Base-by-base conservation (phyloP, 2,113 vertebrate genomes). In the Psettodes erumei region DNA sequence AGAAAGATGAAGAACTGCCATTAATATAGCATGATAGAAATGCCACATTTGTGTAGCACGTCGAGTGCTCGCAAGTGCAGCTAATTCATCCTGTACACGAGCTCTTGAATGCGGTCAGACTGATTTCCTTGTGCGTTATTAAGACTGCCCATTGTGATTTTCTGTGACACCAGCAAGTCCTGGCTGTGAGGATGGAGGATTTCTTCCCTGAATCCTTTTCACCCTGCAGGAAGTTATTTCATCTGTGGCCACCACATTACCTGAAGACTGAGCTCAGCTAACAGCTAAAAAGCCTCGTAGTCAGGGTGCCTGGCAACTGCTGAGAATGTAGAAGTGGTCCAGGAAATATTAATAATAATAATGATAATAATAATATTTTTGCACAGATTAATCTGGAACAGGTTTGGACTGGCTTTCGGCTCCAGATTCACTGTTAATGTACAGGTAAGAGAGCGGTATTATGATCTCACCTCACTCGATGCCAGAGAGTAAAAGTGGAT, bases 121-220 rank as follows among this genome's bases (percentile, higher is more conserved):
- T 21, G n/a, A 53, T 72, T 53, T 54, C 50, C 40, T 47, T 48
- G 16, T 61, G 43, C 42, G 37, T 56, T 37, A 12, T 30, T 30
- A 1, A 8, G 5, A n/a, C 18, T 62, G 9, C 23, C 21, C 54
- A 56, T 56, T 7, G 21, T 58, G 30, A 56, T 2, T n/a, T n/a
- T n/a, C n/a, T n/a, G n/a, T n/a, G n/a, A 10, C 27, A 61, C 15
- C 16, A 7, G 28, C 25, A 56, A 25, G 23, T 43, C 15, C 25
- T 47, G n/a, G 6, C 11, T 35, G 53, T 54, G 38, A n/a, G 19
- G 23, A 19, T 15, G 7, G 23, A 64, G 5, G 19, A 10, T 35
- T 33, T 10, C 3, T 5, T 19, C 23, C 16, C 8, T 19, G 16
- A 21, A 21, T 21, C 32, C 19, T 32, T 56, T 56, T 33, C 30